A percentile compares a stretch with the other conserved stretches of the same genome.
Conservation (phyloP, 2,888 invertebrate species). For the Phytoseiulus persimilis region DNA sequence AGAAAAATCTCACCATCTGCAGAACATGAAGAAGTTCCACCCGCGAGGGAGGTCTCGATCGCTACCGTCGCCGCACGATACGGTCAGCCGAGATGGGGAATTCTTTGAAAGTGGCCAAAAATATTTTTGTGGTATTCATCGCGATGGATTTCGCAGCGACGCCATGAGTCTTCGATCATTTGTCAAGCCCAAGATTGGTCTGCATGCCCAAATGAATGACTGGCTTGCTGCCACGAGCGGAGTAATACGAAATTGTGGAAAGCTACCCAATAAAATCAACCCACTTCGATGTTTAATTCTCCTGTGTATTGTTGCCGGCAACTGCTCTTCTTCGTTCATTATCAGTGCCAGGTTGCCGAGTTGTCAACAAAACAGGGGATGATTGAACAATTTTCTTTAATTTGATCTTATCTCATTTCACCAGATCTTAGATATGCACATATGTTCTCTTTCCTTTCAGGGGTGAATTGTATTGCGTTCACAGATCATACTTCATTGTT, state of each 20-base stretch:
- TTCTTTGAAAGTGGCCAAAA: conserved; percentile 20
- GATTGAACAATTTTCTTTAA: too few species aligned
- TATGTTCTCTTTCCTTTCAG: too few species aligned
- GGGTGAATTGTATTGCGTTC: too few species aligned
- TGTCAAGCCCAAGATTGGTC: background rate
- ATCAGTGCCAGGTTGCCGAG: too few species aligned
- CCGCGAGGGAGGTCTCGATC: background rate
- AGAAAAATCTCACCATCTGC: background rate
- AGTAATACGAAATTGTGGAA: background rate
- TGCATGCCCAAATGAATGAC: background rate
- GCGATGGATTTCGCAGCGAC: background rate
- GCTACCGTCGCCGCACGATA: background rate
- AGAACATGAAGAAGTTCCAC: background rate
- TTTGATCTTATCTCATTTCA: too few species aligned
- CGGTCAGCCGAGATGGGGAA: background rate
- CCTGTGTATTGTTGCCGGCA: background rate
- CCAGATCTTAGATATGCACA: too few species aligned
- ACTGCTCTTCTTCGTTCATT: background rate
- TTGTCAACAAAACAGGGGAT: too few species aligned
- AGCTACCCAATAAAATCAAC: conserved; percentile 5
- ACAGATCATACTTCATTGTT: too few species aligned
- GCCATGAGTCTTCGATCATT: background rate
- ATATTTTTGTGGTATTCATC: conserved; percentile 35
- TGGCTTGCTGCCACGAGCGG: background rate
- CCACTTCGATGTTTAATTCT: background rate